Conservation (phyloP, 2,888 invertebrate species). For the Folsomia manolachei region DNA sequence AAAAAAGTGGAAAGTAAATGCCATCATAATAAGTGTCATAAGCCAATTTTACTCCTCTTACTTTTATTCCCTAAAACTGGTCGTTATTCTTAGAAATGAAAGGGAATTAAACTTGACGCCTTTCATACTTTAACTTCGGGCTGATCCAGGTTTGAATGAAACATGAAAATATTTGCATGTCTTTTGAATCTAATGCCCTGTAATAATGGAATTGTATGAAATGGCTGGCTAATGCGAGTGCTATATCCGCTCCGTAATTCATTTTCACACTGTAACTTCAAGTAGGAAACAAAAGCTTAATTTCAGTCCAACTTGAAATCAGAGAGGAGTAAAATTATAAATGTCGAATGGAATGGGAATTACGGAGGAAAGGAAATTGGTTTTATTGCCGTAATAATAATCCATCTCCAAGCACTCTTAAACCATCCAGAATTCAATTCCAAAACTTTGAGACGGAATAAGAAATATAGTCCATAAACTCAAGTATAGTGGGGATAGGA, state of each 20-base stretch:
- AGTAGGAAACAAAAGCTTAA: not conserved
- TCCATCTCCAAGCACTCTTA: not conserved
- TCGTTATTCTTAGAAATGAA: not conserved
- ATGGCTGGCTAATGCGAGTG: not conserved
- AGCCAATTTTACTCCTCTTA: not conserved
- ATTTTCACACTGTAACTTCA: not conserved
- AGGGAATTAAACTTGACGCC: not conserved
- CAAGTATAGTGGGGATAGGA: not conserved
- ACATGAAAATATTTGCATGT: not conserved
- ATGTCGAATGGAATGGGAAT: too few species aligned
- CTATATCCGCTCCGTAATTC: not conserved
- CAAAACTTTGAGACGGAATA: not conserved
- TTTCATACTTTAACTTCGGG: not conserved
- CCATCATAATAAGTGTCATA: not conserved
- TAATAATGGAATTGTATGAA: too few species aligned
- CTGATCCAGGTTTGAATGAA: not conserved
- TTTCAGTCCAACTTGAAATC: not conserved
- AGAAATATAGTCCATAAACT: too few species aligned
- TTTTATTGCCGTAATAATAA: not conserved
- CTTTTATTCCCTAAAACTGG: not conserved
- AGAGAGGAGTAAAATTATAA: too few species aligned
- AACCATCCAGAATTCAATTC: not conserved
- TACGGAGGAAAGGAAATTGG: not conserved
- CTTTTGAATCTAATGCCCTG: not conserved
- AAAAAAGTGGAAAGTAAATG: not conserved